Conservation (phyloP, 2,113 vertebrate species). For the Semicossyphus pulcher region DNA sequence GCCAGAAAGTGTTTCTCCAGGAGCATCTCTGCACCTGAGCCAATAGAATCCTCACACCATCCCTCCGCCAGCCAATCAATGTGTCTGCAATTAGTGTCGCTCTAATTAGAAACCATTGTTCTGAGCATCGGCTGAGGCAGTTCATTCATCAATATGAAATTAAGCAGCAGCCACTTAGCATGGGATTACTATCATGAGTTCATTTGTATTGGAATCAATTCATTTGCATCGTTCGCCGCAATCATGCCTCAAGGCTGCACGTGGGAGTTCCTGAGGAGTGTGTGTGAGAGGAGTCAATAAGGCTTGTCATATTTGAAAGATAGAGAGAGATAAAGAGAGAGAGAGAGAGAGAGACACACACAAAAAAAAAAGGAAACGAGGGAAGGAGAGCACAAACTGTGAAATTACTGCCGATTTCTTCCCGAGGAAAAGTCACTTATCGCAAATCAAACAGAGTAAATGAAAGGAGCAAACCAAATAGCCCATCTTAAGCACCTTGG, state of each 20-base stretch:
- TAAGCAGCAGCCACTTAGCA: conserved; percentile 77
- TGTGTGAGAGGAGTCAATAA: conserved; percentile 24
- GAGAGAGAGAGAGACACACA: background rate
- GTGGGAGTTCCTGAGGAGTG: conserved; percentile 22
- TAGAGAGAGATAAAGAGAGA: background rate
- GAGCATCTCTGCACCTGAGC: conserved; percentile 36
- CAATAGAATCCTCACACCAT: conserved; percentile 34
- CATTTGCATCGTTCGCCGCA: conserved; percentile 56
- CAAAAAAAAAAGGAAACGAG: conserved; percentile 9
- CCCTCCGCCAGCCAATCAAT: conserved; percentile 64
- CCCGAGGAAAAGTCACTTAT: conserved; percentile 61
- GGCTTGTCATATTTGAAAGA: conserved; percentile 11
- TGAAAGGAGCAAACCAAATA: conserved; percentile 72
- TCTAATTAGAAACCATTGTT: conserved; percentile 79
- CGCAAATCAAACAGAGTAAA: conserved; percentile 71
- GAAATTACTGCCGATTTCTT: conserved; percentile 61
- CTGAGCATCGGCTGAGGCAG: conserved; percentile 49
- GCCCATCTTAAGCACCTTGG: conserved; percentile 59
- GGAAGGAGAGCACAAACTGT: conserved; percentile 58
- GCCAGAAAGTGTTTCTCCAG: conserved; percentile 1
- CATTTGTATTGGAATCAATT: conserved; percentile 75
- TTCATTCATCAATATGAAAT: conserved; percentile 79
- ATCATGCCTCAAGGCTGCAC: conserved; percentile 42
- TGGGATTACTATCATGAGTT: conserved; percentile 71
- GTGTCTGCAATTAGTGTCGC: conserved; percentile 65